Percentiles rank a stretch among this genome's conserved stretches.
phyloP scores from a whole-genome alignment of 2,113 vertebrate genomes.

The Passer domesticus region DNA sequence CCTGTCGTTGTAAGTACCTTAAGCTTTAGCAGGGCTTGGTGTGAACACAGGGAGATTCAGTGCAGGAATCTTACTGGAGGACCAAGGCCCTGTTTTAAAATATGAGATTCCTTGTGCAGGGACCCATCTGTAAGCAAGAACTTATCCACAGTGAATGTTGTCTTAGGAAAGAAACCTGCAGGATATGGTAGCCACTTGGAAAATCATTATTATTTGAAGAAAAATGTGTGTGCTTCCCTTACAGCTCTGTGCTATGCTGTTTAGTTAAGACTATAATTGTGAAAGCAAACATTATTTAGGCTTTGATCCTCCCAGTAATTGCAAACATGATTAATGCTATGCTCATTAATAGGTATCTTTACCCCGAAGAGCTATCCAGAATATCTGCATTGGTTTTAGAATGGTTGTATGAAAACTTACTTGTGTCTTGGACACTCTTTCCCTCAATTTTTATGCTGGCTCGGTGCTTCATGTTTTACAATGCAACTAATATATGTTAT shows the following conservation, averaged over 20 bases:
- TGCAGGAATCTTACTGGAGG: not conserved
- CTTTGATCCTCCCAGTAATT: not conserved
- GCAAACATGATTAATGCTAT: not conserved
- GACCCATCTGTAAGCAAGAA: not conserved
- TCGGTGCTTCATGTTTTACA: not conserved
- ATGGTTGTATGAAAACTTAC: not conserved
- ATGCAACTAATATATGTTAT: not conserved
- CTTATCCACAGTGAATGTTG: not conserved
- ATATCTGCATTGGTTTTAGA: not conserved
- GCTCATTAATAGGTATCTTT: not conserved
- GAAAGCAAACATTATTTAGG: not conserved
- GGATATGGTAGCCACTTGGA: not conserved
- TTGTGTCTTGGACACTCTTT: not conserved
- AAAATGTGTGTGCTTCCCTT: not conserved
- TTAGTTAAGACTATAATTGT: not conserved
- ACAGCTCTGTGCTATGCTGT: not conserved
- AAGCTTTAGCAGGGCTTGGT: not conserved
- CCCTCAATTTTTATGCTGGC: not conserved
- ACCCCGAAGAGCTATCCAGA: not conserved
- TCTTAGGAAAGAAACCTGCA: not conserved
- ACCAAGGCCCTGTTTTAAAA: not conserved
- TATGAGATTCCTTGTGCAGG: not conserved
- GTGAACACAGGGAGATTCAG: not conserved
- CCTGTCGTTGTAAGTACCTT: not conserved
- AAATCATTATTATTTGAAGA: not conserved